These are phyloP conservation scores for Hylia prasina DNA, from an alignment of 2,113 vertebrate genomes.

Conservation along the genomic window DNA sequence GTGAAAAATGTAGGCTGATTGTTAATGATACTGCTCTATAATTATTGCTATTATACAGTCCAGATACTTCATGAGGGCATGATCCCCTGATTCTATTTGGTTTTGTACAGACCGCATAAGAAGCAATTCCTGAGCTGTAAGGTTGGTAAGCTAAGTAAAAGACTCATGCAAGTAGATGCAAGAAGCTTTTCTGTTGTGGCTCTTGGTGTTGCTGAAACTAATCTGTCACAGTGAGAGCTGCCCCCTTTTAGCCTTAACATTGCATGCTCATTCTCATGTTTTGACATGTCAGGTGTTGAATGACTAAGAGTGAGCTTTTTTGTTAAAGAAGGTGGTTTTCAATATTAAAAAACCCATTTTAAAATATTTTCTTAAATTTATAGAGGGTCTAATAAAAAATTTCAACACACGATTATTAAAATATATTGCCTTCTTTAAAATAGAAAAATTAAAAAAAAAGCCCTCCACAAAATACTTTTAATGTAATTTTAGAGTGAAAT, in stretches of 20 bases:
- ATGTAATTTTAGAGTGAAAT: background rate
- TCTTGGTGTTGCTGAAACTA: conserved; percentile 23
- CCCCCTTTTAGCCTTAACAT: background rate
- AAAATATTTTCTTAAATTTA: background rate
- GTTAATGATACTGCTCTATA: conserved; percentile 41
- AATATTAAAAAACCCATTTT: background rate
- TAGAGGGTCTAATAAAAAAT: background rate
- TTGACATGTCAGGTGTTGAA: conserved; percentile 1
- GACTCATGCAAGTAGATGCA: conserved; percentile 1
- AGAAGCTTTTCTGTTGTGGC: conserved; percentile 28
- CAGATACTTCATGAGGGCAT: conserved; percentile 28
- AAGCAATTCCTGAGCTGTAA: background rate
- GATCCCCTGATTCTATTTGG: conserved; percentile 29
- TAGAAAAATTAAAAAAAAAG: background rate
- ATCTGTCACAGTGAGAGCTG: conserved; percentile 25
- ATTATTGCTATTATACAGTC: conserved; percentile 57
- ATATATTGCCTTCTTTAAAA: background rate
- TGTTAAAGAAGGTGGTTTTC: background rate
- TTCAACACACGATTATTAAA: background rate
- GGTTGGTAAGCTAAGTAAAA: background rate
- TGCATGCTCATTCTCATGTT: background rate
- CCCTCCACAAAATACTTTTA: background rate
- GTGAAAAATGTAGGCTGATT: conserved; percentile 53
- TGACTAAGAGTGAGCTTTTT: background rate
- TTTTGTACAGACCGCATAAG: background rate